Evolutionary conservation across 2,797 vertebrate species (phyloP).

Genomic region (Thamnophis elegans): DNA sequence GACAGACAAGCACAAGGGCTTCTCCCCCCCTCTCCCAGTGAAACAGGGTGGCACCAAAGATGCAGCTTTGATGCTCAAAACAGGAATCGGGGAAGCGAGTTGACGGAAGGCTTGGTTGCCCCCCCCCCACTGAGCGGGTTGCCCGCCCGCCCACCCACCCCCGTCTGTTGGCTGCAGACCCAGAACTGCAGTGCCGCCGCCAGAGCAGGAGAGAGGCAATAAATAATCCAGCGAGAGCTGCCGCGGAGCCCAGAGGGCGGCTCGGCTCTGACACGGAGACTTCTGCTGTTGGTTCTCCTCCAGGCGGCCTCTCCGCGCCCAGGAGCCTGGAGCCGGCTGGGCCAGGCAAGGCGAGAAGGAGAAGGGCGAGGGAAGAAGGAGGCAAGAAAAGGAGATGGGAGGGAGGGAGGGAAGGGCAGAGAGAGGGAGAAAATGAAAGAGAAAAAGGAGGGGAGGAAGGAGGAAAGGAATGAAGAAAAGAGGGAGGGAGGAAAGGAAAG

Average conservation of each 20-base stretch:
- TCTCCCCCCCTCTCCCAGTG: neutral
- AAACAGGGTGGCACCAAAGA: neutral
- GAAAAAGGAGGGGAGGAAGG: neutral
- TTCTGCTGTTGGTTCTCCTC: neutral
- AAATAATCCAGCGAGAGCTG: neutral
- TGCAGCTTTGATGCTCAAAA: neutral
- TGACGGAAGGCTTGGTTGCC: neutral
- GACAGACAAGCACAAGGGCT: neutral
- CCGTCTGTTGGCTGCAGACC: neutral
- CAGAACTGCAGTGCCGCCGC: neutral
- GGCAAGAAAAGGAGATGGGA: neutral
- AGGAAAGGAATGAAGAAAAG: neutral
- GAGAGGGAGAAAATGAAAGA: neutral
- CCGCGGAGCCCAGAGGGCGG: neutral
- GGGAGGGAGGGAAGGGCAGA: neutral
- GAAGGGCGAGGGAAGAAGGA: too few species aligned
- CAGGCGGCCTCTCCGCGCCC: neutral
- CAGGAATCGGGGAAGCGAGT: neutral
- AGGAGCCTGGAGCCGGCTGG: neutral
- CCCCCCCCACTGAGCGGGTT: neutral
- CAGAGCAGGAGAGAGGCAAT: neutral
- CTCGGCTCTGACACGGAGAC: neutral
- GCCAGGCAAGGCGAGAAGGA: neutral
- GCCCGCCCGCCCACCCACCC: neutral
- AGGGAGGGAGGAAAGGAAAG: neutral